Conservation (phyloP, 2,113 vertebrate species). For the Eurystomus gularis region DNA sequence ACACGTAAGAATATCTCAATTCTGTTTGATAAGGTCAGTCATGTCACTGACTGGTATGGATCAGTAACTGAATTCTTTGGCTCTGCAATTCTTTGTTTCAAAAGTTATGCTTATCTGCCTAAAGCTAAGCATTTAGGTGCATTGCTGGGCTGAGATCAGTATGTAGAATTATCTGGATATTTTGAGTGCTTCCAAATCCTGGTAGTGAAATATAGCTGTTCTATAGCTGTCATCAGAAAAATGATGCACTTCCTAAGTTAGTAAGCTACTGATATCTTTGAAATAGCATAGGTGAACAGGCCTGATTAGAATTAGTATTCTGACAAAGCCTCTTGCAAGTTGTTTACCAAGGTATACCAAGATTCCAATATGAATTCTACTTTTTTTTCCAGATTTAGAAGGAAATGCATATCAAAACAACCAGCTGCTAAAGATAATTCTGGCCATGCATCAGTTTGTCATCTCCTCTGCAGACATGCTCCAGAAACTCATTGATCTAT, state of each 20-base stretch:
- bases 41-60: background rate
- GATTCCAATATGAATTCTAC: background rate
- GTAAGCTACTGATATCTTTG: background rate
- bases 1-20: background rate
- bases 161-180: background rate
- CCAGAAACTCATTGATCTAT: conserved; percentile 86
- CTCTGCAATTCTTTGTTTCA: background rate
- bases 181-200: background rate
- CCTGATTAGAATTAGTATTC: background rate
- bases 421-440: conserved; percentile 87
- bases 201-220: background rate
- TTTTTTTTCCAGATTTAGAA: conserved; percentile 82
- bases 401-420: conserved; percentile 84
- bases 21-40: background rate
- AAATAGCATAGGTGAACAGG: background rate
- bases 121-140: background rate
- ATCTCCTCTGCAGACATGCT: conserved; percentile 90
- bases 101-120: background rate
- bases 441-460: conserved; percentile 92
- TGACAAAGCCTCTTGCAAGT: background rate
- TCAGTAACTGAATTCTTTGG: background rate
- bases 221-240: background rate
- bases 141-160: background rate
- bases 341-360: background rate
- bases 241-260: background rate